phyloP scores from a whole-genome alignment of 2,113 vertebrate genomes.

The Sardina pilchardus region DNA sequence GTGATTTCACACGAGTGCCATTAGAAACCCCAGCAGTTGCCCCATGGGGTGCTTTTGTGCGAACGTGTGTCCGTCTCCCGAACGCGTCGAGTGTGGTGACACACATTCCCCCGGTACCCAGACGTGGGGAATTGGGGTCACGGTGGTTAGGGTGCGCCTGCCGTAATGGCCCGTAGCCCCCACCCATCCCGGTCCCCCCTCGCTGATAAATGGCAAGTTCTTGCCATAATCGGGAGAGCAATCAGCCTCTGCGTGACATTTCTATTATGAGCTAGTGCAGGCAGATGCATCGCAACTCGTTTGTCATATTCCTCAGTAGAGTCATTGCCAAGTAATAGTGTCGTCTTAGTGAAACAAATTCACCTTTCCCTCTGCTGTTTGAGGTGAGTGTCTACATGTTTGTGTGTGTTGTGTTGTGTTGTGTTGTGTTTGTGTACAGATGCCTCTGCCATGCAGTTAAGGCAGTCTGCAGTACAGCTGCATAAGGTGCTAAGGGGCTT shows the following conservation, averaged over 20 bases:
- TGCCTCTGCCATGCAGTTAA: neutral
- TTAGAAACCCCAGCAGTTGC: neutral
- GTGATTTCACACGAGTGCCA: neutral
- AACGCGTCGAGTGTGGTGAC: conserved; percentile 41
- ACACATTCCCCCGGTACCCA: conserved; percentile 51
- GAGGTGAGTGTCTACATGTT: neutral
- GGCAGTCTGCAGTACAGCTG: neutral
- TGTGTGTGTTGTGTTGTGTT: neutral
- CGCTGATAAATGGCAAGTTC: conserved; percentile 27
- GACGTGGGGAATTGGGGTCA: conserved; percentile 57
- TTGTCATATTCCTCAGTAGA: conserved; percentile 5
- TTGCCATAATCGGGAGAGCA: conserved; percentile 31
- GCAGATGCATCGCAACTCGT: conserved; percentile 26
- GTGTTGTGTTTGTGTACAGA: neutral
- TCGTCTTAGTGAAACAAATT: neutral
- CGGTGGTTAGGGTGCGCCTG: conserved; percentile 50
- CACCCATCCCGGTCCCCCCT: conserved; percentile 35
- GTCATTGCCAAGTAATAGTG: neutral
- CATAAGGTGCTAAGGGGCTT: neutral
- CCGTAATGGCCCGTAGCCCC: conserved; percentile 25
- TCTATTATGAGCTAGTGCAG: conserved; percentile 20
- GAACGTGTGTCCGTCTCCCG: neutral
- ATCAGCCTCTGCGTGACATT: conserved; percentile 30
- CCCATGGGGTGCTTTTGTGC: neutral
- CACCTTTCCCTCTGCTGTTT: neutral